These are phyloP conservation scores for Drosophila pruinosa DNA, from an alignment of 1,140 invertebrate species.

Conservation along the genomic window DNA sequence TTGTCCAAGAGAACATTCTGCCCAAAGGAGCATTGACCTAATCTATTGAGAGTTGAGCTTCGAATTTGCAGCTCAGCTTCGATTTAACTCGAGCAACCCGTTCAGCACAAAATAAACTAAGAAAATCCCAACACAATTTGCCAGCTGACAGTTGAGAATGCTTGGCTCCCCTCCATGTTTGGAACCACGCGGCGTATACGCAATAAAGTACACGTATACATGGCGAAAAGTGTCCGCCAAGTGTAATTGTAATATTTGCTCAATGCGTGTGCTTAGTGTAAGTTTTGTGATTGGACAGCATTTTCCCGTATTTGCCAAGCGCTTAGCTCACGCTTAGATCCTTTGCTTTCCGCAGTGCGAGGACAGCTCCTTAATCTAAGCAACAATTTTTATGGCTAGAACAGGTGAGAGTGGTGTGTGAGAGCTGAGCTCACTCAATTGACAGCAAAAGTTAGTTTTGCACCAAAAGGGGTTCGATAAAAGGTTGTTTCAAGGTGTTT, in stretches of 20 bases:
- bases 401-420: background rate
- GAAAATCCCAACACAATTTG: constrained; percentile 13
- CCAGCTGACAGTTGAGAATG: constrained; percentile 46
- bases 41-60: too few species aligned
- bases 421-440: constrained; percentile 15
- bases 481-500: constrained; percentile 47
- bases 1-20: background rate
- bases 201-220: constrained; percentile 45
- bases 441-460: constrained; percentile 18
- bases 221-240: constrained; percentile 55
- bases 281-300: constrained; percentile 28
- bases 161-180: background rate
- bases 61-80: too few species aligned
- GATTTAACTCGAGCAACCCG: too few species aligned
- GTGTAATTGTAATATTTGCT: constrained; percentile 67
- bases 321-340: constrained; percentile 26
- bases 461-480: background rate
- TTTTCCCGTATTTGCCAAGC: constrained; percentile 53
- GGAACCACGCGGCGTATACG: constrained; percentile 43
- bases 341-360: constrained; percentile 4
- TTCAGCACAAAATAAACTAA: background rate
- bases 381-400: constrained; percentile 31
- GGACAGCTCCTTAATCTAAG: constrained; percentile 49
- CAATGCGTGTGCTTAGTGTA: constrained; percentile 29
- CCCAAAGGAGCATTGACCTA: background rate